phyloP scores from a whole-genome alignment of 2,888 invertebrate species.

The Drosophila yooni region DNA sequence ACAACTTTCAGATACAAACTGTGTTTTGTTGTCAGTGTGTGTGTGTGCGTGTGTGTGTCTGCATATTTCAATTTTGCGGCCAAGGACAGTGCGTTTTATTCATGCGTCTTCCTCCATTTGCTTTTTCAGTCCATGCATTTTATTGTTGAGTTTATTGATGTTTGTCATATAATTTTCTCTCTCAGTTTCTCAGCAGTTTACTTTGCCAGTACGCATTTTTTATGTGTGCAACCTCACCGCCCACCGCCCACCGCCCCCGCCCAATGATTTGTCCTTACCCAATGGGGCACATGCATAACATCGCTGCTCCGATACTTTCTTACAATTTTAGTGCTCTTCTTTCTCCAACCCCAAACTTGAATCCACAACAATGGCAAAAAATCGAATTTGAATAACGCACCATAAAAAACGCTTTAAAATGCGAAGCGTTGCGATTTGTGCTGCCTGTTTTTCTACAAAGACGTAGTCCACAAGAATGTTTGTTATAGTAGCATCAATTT shows the following conservation, averaged over 20 bases:
- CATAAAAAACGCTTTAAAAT: slow-evolving; percentile 50
- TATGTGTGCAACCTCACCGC: slow-evolving; percentile 22
- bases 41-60: slow-evolving; percentile 18
- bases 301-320: slow-evolving; percentile 48
- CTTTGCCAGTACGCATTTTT: slow-evolving; percentile 15
- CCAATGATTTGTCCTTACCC: slow-evolving; percentile 19
- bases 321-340: slow-evolving; percentile 37
- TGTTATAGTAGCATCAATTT: background rate
- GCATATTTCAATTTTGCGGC: slow-evolving; percentile 27
- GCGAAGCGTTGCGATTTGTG: slow-evolving; percentile 34
- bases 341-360: background rate
- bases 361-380: slow-evolving; percentile 37
- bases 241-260: background rate
- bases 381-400: slow-evolving; percentile 57
- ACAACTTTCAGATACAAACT: slow-evolving; percentile 72
- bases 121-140: slow-evolving; percentile 44
- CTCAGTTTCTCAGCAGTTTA: slow-evolving; percentile 11
- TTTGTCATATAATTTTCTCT: slow-evolving; percentile 60
- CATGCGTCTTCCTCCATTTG: slow-evolving; percentile 24
- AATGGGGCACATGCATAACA: slow-evolving; percentile 54
- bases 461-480: slow-evolving; percentile 10
- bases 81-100: slow-evolving; percentile 65
- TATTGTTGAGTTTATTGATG: slow-evolving; percentile 72
- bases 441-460: slow-evolving; percentile 23
- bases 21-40: background rate